Evolutionary conservation across 1,140 invertebrate genomes (phyloP), one percentile per base, ranked within the genome.

Genomic region (Zaprionus davidi): DNA sequence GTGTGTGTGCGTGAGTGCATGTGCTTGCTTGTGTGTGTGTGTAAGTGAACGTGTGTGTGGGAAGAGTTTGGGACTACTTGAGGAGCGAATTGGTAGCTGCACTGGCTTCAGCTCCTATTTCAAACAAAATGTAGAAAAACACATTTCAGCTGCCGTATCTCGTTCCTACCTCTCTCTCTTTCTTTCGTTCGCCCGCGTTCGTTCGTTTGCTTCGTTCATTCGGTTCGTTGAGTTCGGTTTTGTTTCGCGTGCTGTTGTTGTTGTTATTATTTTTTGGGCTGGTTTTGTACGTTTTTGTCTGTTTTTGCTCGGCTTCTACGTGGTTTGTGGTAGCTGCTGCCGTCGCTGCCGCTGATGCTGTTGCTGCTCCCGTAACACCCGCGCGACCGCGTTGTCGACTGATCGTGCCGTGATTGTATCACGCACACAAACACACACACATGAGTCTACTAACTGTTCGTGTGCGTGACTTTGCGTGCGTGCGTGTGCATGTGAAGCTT

Each of bases 61-160:
- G 91, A 91, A 92, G 91, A 92, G 91, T 87, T 92, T 86, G 88
- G 91, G 91, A 92, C 91, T 92, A 92, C 91, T 92, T 91, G 91
- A 92, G 91, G 91, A 92, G 91, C 91, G 88, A 92, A 87, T 91
- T 92, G 91, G 91, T 92, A 92, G 91, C 91, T 92, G 91, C 91
- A 92, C 91, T 91, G 85, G 91, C 91, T 91, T 92, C 91, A 92
- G 91, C 91, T 92, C 91, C 91, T 91, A 92, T 92, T 92, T 92
- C 91, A 92, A 92, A 91, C 91, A 92, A 90, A 92, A 92, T 92
- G 85, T 90, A 92, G 88, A 86, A 91, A 92, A 92, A 92, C 90
- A 90, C 86, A 90, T 90, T 90, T 90, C 86, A 90, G 86, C 82
- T 88, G 85, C 85, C 86, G 85, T 85, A 88, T 90, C 77, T 88